A percentile compares a stretch with the other conserved stretches of the same genome.
Evolutionary conservation across 2,888 invertebrate genomes (phyloP).

Genomic region (Gastracanthus pulcherrimus): DNA sequence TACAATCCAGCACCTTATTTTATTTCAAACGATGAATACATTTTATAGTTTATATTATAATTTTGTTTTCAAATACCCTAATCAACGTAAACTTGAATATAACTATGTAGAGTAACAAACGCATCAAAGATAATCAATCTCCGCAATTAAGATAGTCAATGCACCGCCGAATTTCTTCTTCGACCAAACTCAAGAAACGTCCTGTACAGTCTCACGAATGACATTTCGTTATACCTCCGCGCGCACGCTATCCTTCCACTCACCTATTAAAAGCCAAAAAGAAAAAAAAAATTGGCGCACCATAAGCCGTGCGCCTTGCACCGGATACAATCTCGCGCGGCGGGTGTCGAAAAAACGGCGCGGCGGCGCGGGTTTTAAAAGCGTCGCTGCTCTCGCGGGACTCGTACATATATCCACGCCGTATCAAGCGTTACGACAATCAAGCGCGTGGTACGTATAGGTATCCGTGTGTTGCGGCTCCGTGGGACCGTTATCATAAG

Average conservation of each 20-base stretch:
- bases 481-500: constrained; percentile 56
- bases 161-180: not conserved
- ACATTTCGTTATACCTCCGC: not conserved
- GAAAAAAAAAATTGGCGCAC: not conserved
- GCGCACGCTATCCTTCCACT: not conserved
- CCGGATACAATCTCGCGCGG: constrained; percentile 43
- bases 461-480: not conserved
- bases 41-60: no score
- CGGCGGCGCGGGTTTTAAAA: not conserved
- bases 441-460: constrained; percentile 52
- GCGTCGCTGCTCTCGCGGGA: not conserved
- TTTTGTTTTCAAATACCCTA: no score
- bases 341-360: constrained; percentile 40
- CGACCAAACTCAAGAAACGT: no score
- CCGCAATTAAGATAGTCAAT: not conserved
- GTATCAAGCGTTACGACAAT: constrained; percentile 59
- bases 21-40: no score
- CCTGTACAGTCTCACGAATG: not conserved
- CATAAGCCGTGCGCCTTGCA: not conserved
- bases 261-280: not conserved
- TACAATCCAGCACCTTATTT: no score
- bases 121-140: no score
- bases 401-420: not conserved
- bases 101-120: no score
- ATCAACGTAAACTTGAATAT: no score